Percentiles rank a stretch among this genome's conserved stretches.
phyloP scores from a whole-genome alignment of 2,113 vertebrate genomes.

The Castor canadensis region DNA sequence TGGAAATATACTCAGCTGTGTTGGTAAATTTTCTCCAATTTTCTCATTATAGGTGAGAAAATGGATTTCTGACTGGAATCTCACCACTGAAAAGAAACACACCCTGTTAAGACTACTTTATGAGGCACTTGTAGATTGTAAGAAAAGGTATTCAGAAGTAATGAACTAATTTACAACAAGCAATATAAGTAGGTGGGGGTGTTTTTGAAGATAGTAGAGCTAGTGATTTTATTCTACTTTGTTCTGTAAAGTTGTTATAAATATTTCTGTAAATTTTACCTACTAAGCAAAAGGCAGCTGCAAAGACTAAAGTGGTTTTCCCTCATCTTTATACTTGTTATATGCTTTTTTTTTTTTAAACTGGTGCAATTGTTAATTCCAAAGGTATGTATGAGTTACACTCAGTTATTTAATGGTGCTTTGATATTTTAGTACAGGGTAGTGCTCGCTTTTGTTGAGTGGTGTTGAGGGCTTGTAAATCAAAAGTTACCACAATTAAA shows the following conservation, averaged over 20 bases:
- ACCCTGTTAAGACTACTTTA: slow-evolving; percentile 95
- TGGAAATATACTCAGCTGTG: background rate
- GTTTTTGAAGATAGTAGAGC: slow-evolving; percentile 34
- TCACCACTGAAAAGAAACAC: slow-evolving; percentile 96
- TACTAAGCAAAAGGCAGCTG: slow-evolving; percentile 26
- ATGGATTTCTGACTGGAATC: slow-evolving; percentile 98
- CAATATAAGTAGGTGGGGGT: background rate
- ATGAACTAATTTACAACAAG: background rate
- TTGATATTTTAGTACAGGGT: slow-evolving; percentile 64
- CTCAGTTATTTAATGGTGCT: slow-evolving; percentile 69
- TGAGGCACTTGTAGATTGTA: slow-evolving; percentile 97
- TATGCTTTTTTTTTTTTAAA: slow-evolving; percentile 57
- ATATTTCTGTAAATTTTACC: background rate
- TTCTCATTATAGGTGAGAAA: slow-evolving; percentile 91
- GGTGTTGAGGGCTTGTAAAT: slow-evolving; percentile 49
- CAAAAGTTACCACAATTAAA: slow-evolving; percentile 61
- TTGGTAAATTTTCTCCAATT: slow-evolving; percentile 24
- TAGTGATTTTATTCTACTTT: slow-evolving; percentile 28
- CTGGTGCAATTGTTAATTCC: slow-evolving; percentile 8
- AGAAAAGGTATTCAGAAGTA: slow-evolving; percentile 91
- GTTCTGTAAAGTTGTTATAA: slow-evolving; percentile 18
- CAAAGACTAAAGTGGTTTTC: slow-evolving; percentile 51
- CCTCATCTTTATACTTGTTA: background rate
- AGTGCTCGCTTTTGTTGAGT: slow-evolving; percentile 69
- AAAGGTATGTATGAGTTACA: slow-evolving; percentile 36